phyloP scores from a whole-genome alignment of 1,140 invertebrate species.

The Trichoplusia ni region DNA sequence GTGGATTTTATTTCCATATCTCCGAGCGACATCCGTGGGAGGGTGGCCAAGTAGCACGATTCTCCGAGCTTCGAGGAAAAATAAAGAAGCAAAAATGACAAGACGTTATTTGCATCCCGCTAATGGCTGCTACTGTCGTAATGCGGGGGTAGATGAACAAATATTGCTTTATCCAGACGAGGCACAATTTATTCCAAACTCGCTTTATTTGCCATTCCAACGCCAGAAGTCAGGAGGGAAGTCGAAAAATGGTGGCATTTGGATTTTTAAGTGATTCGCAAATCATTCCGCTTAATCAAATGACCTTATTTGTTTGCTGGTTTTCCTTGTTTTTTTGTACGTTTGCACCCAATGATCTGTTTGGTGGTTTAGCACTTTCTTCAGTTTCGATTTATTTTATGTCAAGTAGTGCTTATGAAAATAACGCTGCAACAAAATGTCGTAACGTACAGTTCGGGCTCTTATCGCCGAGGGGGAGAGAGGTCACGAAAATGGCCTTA shows the following conservation, averaged over 20 bases:
- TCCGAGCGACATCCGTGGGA: conserved; percentile 57
- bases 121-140: conserved; percentile 76
- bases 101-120: conserved; percentile 81
- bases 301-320: conserved; percentile 64
- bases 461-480: conserved; percentile 50
- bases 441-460: conserved; percentile 35
- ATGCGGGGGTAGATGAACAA: conserved; percentile 80
- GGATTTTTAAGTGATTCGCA: conserved; percentile 72
- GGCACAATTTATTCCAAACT: conserved; percentile 78
- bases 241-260: conserved; percentile 67
- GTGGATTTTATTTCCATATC: conserved; percentile 59
- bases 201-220: conserved; percentile 72
- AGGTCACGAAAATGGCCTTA: conserved; percentile 58
- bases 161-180: conserved; percentile 80
- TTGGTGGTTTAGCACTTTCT: not conserved
- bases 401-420: not conserved
- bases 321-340: conserved; percentile 53
- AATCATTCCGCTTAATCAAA: conserved; percentile 77
- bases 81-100: conserved; percentile 80
- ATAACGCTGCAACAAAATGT: conserved; percentile 32
- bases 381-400: conserved; percentile 8
- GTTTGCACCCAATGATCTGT: conserved; percentile 7
- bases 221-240: conserved; percentile 64
- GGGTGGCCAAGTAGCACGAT: conserved; percentile 58
- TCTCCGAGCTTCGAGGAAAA: conserved; percentile 63